Evolutionary conservation across 1,140 invertebrate species (phyloP).

Genomic region (Gryon sp.): DNA sequence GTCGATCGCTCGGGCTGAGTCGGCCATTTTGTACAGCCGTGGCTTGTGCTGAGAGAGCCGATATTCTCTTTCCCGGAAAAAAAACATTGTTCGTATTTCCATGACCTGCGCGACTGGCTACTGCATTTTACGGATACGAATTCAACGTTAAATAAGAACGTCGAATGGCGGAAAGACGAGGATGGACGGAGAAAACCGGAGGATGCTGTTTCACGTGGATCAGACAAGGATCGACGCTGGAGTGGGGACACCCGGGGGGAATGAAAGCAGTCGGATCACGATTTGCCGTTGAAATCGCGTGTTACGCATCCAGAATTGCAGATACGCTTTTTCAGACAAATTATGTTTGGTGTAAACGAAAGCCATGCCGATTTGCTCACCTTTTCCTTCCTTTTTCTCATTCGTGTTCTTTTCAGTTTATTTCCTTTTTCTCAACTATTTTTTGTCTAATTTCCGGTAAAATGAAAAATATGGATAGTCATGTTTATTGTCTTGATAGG

Average conservation of each 20-base stretch:
- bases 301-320: constrained; percentile 2
- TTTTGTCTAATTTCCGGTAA: too few relatives aligned
- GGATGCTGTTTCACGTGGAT: too few relatives aligned
- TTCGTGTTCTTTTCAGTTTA: too few relatives aligned
- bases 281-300: constrained; percentile 5
- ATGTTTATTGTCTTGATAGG: too few relatives aligned
- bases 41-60: constrained; percentile 64
- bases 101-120: constrained; percentile 46
- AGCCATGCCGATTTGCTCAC: background rate
- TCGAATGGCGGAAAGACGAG: background rate
- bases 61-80: constrained; percentile 68
- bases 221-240: too few relatives aligned
- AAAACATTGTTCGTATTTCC: constrained; percentile 72
- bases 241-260: too few relatives aligned
- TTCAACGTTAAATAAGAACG: constrained; percentile 19
- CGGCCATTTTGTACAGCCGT: constrained; percentile 74
- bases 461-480: too few relatives aligned
- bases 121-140: constrained; percentile 32
- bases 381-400: background rate
- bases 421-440: too few relatives aligned
- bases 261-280: too few relatives aligned
- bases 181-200: too few relatives aligned
- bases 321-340: constrained; percentile 9
- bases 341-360: constrained; percentile 7
- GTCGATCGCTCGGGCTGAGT: constrained; percentile 73